Base-by-base conservation (phyloP, 2,888 invertebrate species). In the Pristionchus fissidentatus region DNA sequence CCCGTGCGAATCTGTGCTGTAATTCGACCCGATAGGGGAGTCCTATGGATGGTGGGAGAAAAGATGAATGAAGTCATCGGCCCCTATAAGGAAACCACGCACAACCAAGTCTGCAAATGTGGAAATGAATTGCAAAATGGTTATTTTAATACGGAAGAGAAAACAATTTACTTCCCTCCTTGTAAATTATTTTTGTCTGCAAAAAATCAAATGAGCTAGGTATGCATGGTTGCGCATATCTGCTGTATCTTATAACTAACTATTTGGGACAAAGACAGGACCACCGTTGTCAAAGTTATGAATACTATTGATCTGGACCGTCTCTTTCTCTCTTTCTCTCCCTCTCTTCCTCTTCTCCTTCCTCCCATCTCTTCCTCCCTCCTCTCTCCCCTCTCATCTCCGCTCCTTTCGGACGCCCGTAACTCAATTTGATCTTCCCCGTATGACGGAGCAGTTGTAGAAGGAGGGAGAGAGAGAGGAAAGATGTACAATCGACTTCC, bases 401-500 rank as follows among this genome's bases (percentile, higher is more conserved):
- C 19, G 10, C 19, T 41, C 35, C 32, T 73, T 15, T 41, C 43
- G 38, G n/a, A n/a, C 22, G 41, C 43, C 29, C 41, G 73, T 73
- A 73, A 73, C 43, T 46, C 46, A 73, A 73, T 73, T 73, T 73
- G 73, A 73, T 46, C 73, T 41, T 43, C 38, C 73, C 66, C 66
- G n/a, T 73, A 73, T 73, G 73, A 73, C 73, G 73, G 43, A 49
- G 19, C 19, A 15, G 49, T 49, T 15, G 49, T 15, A n/a, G 73
- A 26, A 46, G 46, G 22, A 41, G 32, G 32, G 60, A 29, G 32
- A 38, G 66, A 66, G 66, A 66, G 66, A 38, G 38, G 38, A 35
- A 26, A 35, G 46, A 73, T 73, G 73, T 73, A 73, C 73, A 73
- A 73, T 73, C 43, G 26, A n/a, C n/a, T n/a, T n/a, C n/a, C n/a